Conservation (phyloP, 1,140 invertebrate species). For the Rhyzopertha dominica region DNA sequence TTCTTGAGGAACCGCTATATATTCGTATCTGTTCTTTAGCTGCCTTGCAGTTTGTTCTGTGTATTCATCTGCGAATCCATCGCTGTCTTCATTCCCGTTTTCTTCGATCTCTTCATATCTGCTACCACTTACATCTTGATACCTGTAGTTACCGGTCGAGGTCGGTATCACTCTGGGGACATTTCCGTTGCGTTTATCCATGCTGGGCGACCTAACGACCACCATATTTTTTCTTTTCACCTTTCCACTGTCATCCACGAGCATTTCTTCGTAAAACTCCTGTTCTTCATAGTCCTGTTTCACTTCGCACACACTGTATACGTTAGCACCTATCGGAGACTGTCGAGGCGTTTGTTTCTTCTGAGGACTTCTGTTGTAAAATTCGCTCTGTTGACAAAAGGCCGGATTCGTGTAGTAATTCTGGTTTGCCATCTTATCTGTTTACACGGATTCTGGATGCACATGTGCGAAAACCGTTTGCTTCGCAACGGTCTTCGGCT, state of each 20-base stretch:
- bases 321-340: conserved; percentile 38
- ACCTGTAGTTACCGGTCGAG: no score
- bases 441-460: conserved; percentile 7
- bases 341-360: conserved; percentile 39
- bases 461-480: conserved; percentile 7
- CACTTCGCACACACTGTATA: conserved; percentile 23
- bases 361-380: conserved; percentile 45
- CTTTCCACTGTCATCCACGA: conserved; percentile 39
- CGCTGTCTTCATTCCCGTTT: conserved; percentile 25
- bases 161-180: neutral
- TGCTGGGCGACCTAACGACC: conserved; percentile 21
- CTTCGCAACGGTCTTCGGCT: conserved; percentile 18
- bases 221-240: conserved; percentile 41
- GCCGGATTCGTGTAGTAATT: conserved; percentile 67
- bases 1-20: no score
- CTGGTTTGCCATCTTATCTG: conserved; percentile 21
- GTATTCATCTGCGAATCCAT: conserved; percentile 41
- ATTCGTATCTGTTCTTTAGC: no score
- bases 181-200: conserved; percentile 2
- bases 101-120: conserved; percentile 22
- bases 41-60: neutral
- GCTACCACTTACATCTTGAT: conserved; percentile 6
- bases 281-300: conserved; percentile 36
- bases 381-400: conserved; percentile 71
- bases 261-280: conserved; percentile 44